These are phyloP conservation scores for Calephelis perditalis DNA, from an alignment of 2,888 invertebrate genomes.

Conservation along the genomic window DNA sequence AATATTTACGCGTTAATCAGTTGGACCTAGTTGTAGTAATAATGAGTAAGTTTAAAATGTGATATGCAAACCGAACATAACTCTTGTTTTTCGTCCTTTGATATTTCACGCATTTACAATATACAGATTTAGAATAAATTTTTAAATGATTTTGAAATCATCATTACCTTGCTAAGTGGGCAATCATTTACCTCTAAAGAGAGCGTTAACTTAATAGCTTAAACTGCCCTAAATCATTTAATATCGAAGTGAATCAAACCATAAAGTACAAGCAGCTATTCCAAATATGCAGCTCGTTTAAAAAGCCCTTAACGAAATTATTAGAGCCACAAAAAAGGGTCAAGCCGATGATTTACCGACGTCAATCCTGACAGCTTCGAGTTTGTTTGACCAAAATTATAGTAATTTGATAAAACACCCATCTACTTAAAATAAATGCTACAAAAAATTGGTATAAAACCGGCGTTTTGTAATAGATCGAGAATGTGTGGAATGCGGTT, in stretches of 20 bases:
- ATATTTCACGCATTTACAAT: no score
- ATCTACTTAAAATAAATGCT: slow-evolving; percentile 69
- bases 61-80: no score
- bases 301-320: slow-evolving; percentile 74
- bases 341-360: slow-evolving; percentile 70
- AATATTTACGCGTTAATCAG: no score
- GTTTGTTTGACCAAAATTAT: slow-evolving; percentile 73
- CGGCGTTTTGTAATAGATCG: slow-evolving; percentile 50
- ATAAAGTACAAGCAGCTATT: slow-evolving; percentile 69
- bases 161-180: not conserved
- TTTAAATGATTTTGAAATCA: not conserved
- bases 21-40: no score
- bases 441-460: slow-evolving; percentile 46
- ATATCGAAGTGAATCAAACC: slow-evolving; percentile 61
- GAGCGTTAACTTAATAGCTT: slow-evolving; percentile 1
- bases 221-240: slow-evolving; percentile 23
- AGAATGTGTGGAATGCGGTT: slow-evolving; percentile 53
- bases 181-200: not conserved
- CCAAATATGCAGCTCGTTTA: slow-evolving; percentile 68
- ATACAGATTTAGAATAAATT: no score
- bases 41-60: no score
- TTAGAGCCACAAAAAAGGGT: slow-evolving; percentile 67
- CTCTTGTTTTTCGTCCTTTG: no score
- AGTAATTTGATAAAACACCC: slow-evolving; percentile 73
- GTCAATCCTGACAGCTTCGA: slow-evolving; percentile 73